Evolutionary conservation across 2,113 vertebrate genomes (phyloP), one percentile per base, ranked within the genome.

Genomic region (Pristiophorus japonicus): DNA sequence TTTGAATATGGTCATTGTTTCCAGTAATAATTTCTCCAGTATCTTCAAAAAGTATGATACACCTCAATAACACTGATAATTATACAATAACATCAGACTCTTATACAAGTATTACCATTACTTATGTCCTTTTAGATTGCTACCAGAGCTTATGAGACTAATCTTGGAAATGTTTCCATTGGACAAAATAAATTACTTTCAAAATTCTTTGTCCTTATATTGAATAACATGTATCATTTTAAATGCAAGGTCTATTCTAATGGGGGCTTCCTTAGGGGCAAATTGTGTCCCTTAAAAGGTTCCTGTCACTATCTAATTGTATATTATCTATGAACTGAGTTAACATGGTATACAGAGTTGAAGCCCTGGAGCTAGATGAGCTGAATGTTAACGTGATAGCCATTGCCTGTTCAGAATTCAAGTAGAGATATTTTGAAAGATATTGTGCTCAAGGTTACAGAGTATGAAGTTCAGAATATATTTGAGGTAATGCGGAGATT

Each of bases 381-480:
- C 65, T 94, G 92, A 94, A 94, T 94, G 92, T 94, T 94, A 94
- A 94, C 63, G 63, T 67, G 65, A 94, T 94, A 70, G 92, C 65
- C 42, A 67, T 47, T 94, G 92, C 62, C n/a, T 94, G 92, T 94
- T 94, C 88, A 92, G 92, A 94, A 94, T 94, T 67, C 92, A 94
- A 67, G 92, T 45, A 8, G 65, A 45, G 92, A 12, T 94, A 94
- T 24, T 66, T 67, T 10, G 92, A 70, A 47, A 45, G 63, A 94
- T 42, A 70, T 30, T 94, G 65, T 70, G 65, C 65, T 45, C 92
- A 94, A 94, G 92, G 92, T 94, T 67, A 94, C 65, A 45, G 65
- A 94, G 62, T 94, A 30, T 42, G 62, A 45, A 94, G 92, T 94
- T 94, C 65, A 67, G 92, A 38, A 70, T 94, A 59, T 34, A 94